Percentiles rank a stretch among this genome's conserved stretches.
These are phyloP conservation scores for Erannis defoliaria DNA, from an alignment of 2,888 invertebrate species.

Conservation along the genomic window DNA sequence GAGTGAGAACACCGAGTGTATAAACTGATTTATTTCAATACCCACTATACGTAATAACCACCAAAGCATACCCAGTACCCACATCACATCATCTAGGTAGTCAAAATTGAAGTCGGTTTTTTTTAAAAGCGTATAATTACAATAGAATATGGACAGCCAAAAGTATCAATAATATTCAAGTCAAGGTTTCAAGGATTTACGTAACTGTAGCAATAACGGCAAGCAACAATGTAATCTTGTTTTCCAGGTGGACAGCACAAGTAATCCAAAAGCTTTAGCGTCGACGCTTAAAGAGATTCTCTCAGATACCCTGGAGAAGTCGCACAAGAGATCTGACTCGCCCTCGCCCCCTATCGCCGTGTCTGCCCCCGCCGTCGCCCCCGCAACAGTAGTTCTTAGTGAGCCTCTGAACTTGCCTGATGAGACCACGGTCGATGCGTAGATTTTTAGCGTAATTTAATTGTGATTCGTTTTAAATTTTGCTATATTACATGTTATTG, in stretches of 20 bases:
- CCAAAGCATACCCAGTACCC: too few relatives aligned
- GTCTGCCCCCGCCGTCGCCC: constrained; percentile 57
- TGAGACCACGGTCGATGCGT: constrained; percentile 13
- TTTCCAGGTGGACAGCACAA: constrained; percentile 73
- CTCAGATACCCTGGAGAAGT: constrained; percentile 73
- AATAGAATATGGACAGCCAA: too few relatives aligned
- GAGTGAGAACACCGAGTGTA: too few relatives aligned
- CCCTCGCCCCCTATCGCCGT: constrained; percentile 45
- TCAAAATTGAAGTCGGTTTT: too few relatives aligned
- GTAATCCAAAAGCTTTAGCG: constrained; percentile 74
- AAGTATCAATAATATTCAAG: too few relatives aligned
- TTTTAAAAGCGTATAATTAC: too few relatives aligned
- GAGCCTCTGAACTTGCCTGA: constrained; percentile 7
- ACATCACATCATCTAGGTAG: too few relatives aligned
- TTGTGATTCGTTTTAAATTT: constrained; percentile 55
- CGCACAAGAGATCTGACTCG: constrained; percentile 53
- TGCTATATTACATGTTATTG: constrained; percentile 52
- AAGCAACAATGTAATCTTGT: too few relatives aligned
- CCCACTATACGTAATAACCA: too few relatives aligned
- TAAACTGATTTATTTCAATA: too few relatives aligned
- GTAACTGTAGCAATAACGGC: too few relatives aligned
- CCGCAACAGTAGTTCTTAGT: constrained; percentile 15
- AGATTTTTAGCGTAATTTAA: constrained; percentile 52
- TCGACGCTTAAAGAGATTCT: constrained; percentile 75
- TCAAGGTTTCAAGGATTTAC: too few relatives aligned